Conservation (phyloP, 2,888 invertebrate species). For the Congeria kusceri region DNA sequence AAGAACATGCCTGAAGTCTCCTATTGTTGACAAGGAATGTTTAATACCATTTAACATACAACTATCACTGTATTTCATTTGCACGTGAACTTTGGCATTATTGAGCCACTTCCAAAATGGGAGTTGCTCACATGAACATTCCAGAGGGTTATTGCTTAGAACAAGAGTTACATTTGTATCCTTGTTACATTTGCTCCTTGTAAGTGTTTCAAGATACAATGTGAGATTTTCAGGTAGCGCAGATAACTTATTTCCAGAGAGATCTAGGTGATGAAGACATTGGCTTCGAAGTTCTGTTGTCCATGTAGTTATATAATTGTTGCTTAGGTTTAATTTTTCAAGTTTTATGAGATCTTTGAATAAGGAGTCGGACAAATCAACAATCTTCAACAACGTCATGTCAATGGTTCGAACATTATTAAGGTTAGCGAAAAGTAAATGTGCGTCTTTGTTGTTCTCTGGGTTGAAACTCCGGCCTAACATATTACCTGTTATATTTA, state of each 20-base stretch:
- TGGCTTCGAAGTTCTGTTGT: neutral
- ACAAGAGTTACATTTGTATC: conserved; percentile 6
- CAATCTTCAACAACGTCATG: neutral
- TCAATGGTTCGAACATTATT: neutral
- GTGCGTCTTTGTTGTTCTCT: neutral
- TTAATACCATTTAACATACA: conserved; percentile 13
- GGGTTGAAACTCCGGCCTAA: conserved; percentile 20
- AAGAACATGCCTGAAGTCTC: neutral
- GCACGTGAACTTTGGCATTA: neutral
- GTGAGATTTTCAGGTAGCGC: conserved; percentile 18
- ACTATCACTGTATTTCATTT: neutral
- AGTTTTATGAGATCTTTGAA: conserved; percentile 31
- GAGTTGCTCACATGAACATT: conserved; percentile 43
- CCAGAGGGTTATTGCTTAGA: conserved; percentile 36
- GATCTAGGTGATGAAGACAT: neutral
- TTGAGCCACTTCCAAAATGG: conserved; percentile 51
- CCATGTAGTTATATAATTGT: neutral
- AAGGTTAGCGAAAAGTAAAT: neutral
- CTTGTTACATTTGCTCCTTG: neutral
- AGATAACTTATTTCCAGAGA: conserved; percentile 28
- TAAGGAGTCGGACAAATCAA: neutral
- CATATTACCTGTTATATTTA: conserved; percentile 44
- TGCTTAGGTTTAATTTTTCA: conserved; percentile 10
- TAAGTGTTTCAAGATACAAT: conserved; percentile 14
- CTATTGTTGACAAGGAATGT: neutral